Base-by-base conservation (phyloP, 2,113 vertebrate genomes). In the Prietella phreatophila region DNA sequence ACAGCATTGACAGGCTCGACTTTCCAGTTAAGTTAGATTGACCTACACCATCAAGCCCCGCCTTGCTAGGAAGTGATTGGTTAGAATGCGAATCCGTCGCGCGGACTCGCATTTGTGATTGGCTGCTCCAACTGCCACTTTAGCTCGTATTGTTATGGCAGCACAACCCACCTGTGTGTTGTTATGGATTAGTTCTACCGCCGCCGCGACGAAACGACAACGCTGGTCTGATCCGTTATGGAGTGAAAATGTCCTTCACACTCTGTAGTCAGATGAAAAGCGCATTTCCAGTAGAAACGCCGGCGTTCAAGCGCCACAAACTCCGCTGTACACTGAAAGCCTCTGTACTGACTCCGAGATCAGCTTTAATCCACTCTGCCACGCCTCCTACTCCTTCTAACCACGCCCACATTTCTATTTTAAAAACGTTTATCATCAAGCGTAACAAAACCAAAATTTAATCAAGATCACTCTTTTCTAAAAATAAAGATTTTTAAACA, bases 101-200 rank as follows among this genome's bases (percentile, higher is more conserved):
- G 36, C 2, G 1, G 33, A 19, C 2, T 13, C 7, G 27, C 58
- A 11, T 58, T 58, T 79, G 25, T 47, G 67, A 92, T 89, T 91
- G 89, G 91, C 42, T 79, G 33, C 1, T 2, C 13, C 25, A 47
- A n/a, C 22, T 83, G 87, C n/a, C 91, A 85, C 47, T 82, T 73
- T 0, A 22, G 30, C n/a, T 7, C 4, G 39, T 56, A 19, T 27
- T 82, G 33, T 82, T 85, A 83, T 75, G 80, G 76, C 36, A 86
- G 90, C 33, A 58, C 85, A 25, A 93, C 94, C 88, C 89, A 96
- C 95, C 95, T 94, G 95, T 93, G 92, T 93, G 89, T 89, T 58
- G 82, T 55, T 89, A 90, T 56, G 88, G 85, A 89, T 85, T 63
- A 82, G 83, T 91, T 94, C 92, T 92, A 91, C 87, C 92, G 93